These are phyloP conservation scores for Naja naja DNA, from an alignment of 2,113 vertebrate species.

Conservation along the genomic window DNA sequence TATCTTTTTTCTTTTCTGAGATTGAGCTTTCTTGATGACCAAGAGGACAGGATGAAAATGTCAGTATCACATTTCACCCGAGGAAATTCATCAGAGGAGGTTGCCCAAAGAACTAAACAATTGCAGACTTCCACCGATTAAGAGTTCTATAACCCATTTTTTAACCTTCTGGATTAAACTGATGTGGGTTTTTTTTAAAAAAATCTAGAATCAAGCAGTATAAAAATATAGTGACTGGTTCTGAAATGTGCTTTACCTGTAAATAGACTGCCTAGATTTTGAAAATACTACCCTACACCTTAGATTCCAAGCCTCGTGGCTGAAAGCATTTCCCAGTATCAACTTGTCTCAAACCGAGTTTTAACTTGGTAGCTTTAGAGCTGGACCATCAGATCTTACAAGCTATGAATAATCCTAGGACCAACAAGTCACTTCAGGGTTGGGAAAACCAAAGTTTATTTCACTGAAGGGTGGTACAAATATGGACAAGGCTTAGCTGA, in stretches of 20 bases:
- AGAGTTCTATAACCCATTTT: neutral
- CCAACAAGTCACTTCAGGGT: neutral
- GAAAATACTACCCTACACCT: neutral
- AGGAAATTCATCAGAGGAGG: too few species aligned
- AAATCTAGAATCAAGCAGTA: neutral
- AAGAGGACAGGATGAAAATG: neutral
- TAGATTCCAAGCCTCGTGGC: neutral
- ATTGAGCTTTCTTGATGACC: neutral
- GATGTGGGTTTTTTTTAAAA: neutral
- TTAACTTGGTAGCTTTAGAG: neutral
- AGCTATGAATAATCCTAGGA: neutral
- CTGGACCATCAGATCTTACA: neutral
- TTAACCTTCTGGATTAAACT: neutral
- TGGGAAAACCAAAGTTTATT: slow-evolving; percentile 9
- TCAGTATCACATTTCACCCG: neutral
- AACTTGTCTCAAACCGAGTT: neutral
- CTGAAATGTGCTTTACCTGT: neutral
- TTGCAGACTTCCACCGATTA: neutral
- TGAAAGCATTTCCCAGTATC: neutral
- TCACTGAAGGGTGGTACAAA: neutral
- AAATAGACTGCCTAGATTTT: neutral
- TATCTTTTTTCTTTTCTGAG: neutral
- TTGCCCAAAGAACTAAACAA: neutral
- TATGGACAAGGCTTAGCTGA: neutral
- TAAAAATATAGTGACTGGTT: neutral